Conservation (phyloP, 2,797 vertebrate genomes). For the Menidia menidia region DNA sequence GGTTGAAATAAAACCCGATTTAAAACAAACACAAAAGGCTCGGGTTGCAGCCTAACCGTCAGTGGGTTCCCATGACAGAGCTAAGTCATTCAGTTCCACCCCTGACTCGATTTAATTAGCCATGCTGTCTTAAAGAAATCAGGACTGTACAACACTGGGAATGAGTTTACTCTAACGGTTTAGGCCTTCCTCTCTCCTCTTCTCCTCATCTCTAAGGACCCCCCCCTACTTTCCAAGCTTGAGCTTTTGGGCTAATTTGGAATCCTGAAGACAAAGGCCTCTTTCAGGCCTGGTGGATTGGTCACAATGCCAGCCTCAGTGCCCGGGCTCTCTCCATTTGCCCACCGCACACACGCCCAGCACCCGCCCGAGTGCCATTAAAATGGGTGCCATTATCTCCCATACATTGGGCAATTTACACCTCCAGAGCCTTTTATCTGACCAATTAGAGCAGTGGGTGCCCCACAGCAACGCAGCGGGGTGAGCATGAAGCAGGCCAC, state of each 20-base stretch:
- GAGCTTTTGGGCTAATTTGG: constrained; percentile 70
- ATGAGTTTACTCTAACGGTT: constrained; percentile 46
- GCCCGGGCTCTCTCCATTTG: constrained; percentile 60
- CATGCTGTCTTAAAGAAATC: constrained; percentile 20
- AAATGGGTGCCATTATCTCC: constrained; percentile 70
- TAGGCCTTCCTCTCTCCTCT: constrained; percentile 32
- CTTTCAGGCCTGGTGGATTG: constrained; percentile 67
- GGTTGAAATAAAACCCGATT: neutral
- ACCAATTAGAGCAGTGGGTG: constrained; percentile 65
- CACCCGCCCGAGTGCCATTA: constrained; percentile 60
- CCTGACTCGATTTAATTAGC: constrained; percentile 32
- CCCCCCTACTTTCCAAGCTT: constrained; percentile 20
- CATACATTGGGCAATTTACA: constrained; percentile 64
- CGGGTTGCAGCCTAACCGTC: constrained; percentile 41
- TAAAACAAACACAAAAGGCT: constrained; percentile 21
- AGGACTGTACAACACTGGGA: constrained; percentile 20
- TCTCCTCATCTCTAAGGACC: constrained; percentile 29
- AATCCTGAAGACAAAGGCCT: constrained; percentile 69
- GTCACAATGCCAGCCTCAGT: constrained; percentile 75
- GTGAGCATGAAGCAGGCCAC: constrained; percentile 20
- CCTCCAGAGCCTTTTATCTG: constrained; percentile 49
- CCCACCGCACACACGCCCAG: constrained; percentile 54
- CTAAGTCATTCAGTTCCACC: constrained; percentile 34
- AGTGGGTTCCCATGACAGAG: constrained; percentile 30
- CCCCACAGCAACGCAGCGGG: constrained; percentile 15